Evolutionary conservation across 1,140 invertebrate species (phyloP).

Genomic region (Heliothis subflexa): DNA sequence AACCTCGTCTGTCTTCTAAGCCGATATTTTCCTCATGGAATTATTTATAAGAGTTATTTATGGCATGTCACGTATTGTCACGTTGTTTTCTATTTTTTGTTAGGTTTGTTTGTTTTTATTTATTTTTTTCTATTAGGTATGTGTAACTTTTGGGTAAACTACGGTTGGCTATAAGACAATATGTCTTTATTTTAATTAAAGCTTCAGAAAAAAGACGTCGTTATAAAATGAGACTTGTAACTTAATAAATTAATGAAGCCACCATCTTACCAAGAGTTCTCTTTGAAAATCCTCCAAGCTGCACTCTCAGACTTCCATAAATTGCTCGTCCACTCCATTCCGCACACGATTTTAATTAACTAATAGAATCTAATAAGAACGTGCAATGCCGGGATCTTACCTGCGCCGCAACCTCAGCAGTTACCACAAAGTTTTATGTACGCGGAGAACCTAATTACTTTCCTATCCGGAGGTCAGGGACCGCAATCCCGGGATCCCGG

Average conservation of each 20-base stretch:
- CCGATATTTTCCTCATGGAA: neutral
- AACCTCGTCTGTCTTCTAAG: neutral
- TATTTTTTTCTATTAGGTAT: too few relatives aligned
- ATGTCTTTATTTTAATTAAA: too few relatives aligned
- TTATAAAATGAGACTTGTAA: too few relatives aligned
- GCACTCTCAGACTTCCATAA: too few relatives aligned
- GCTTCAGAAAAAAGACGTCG: too few relatives aligned
- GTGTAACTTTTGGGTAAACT: too few relatives aligned
- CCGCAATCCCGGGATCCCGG: constrained; percentile 34
- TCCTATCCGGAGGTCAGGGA: constrained; percentile 29
- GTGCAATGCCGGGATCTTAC: constrained; percentile 9
- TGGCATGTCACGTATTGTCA: constrained; percentile 7
- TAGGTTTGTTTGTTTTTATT: neutral
- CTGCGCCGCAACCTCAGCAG: constrained; percentile 5
- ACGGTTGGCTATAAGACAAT: too few relatives aligned
- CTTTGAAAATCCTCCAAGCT: too few relatives aligned
- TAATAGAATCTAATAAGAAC: neutral
- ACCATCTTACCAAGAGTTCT: too few relatives aligned
- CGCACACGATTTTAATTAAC: constrained; percentile 7
- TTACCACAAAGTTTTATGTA: constrained; percentile 14
- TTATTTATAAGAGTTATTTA: constrained; percentile 30
- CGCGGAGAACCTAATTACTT: constrained; percentile 33
- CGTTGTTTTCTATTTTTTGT: neutral
- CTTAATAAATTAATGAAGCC: too few relatives aligned
- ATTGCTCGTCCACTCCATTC: neutral